Base-by-base conservation (phyloP, 2,888 invertebrate genomes). In the Oscheius sp. region DNA sequence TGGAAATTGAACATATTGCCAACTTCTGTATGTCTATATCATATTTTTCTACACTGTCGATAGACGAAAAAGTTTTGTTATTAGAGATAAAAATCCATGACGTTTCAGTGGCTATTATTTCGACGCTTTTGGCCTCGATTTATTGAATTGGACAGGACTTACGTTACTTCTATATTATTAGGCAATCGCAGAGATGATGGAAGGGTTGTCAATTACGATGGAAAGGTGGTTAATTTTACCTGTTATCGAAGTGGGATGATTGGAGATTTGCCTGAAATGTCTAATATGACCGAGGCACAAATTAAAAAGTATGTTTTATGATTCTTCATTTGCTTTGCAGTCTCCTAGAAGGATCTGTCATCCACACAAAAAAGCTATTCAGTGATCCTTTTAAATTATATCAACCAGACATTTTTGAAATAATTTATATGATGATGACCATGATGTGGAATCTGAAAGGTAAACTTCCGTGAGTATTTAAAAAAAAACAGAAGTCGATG, bases 401-500 rank as follows among this genome's bases (percentile, higher is more conserved):
- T 24, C 66, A 67, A 24, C 73, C 73, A 20, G 69, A 73, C 41
- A 67, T 72, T 24, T 74, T 68, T 32, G 76, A 76, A 36, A 51
- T 76, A 1, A 72, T 76, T 61, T 76, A 74, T 41, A 76, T 76
- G 76, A 74, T 76, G 69, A 70, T 76, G 71, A 73, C 68, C 30
- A 73, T 72, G 14, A 76, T 76, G 76, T 76, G 76, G 76, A 72
- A 72, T 71, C 65, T 72, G 26, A 38, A 49, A 50, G 68, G 76
- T 74, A 22, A 57, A 68, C n/a, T 22, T 14, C 20, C 33, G 6
- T n/a, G 20, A 22, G 12, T 22, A 47, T 24, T 6, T 26, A 12
- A 24, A 24, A 49, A 49, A 20, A 6, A 9, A 49, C n/a, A 49
- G 26, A 20, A 2, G 32, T 36, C 51, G 44, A 17, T 8, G 66